These are phyloP conservation scores for Hipparchia semele DNA, from an alignment of 2,888 invertebrate species.

Conservation along the genomic window DNA sequence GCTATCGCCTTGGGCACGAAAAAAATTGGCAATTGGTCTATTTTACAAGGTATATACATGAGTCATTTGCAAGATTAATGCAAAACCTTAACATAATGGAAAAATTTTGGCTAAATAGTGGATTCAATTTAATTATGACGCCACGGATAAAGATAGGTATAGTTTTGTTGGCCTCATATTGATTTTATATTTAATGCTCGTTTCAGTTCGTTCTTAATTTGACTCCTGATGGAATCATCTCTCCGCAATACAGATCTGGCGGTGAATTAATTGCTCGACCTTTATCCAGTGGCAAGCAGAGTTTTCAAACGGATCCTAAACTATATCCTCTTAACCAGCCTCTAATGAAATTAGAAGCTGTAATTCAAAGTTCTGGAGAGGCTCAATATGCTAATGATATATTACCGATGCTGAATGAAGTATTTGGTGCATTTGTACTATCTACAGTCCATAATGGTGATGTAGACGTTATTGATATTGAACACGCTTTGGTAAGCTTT, in stretches of 20 bases:
- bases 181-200: too few species aligned
- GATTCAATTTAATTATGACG: too few species aligned
- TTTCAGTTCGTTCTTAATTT: constrained; percentile 82
- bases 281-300: constrained; percentile 83
- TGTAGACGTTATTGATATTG: constrained; percentile 82
- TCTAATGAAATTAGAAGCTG: constrained; percentile 84
- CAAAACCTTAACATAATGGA: too few species aligned
- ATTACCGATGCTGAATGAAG: constrained; percentile 82
- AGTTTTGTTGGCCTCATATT: too few species aligned
- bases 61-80: background rate
- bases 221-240: constrained; percentile 67
- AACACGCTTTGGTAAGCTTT: constrained; percentile 82
- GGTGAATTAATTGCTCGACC: constrained; percentile 78
- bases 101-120: too few species aligned
- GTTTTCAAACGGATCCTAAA: constrained; percentile 83
- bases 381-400: constrained; percentile 86
- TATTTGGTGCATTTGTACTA: constrained; percentile 87
- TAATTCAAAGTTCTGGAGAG: constrained; percentile 85
- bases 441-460: constrained; percentile 82
- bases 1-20: constrained; percentile 86
- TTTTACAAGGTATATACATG: constrained; percentile 87
- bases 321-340: constrained; percentile 88
- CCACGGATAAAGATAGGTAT: background rate
- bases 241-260: constrained; percentile 75
- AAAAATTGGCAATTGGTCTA: constrained; percentile 87